Percentiles rank a stretch among this genome's conserved stretches.
These are phyloP conservation scores for Heteromyza rotundicornis DNA, from an alignment of 2,888 invertebrate genomes.

Conservation along the genomic window DNA sequence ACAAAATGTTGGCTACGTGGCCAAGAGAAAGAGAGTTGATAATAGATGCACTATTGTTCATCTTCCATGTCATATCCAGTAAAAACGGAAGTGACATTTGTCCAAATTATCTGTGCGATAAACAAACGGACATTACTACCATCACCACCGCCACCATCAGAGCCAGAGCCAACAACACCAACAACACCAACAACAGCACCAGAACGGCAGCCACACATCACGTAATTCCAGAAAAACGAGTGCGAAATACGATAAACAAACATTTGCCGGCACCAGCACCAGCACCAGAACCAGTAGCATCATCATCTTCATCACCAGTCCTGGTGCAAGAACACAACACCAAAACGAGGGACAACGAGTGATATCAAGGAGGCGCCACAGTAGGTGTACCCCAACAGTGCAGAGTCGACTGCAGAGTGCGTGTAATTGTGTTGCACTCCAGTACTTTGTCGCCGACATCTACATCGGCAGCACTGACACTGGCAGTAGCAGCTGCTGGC, in stretches of 20 bases:
- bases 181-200: neutral
- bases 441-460: neutral
- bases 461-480: slow-evolving; percentile 3
- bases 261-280: neutral
- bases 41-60: neutral
- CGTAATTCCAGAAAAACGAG: slow-evolving; percentile 1
- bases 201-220: neutral
- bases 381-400: neutral
- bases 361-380: neutral
- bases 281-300: neutral
- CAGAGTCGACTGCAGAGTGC: neutral
- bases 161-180: neutral
- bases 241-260: neutral
- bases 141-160: neutral
- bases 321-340: too few relatives aligned
- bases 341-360: neutral
- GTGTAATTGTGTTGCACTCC: slow-evolving; percentile 3
- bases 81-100: slow-evolving; percentile 51
- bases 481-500: slow-evolving; percentile 17
- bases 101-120: slow-evolving; percentile 52
- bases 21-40: neutral
- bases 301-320: neutral
- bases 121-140: slow-evolving; percentile 37
- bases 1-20: too few relatives aligned
- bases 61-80: neutral